These are phyloP conservation scores for Porites lutea DNA, from an alignment of 64 coral and sea anemone species.

Conservation along the genomic window DNA sequence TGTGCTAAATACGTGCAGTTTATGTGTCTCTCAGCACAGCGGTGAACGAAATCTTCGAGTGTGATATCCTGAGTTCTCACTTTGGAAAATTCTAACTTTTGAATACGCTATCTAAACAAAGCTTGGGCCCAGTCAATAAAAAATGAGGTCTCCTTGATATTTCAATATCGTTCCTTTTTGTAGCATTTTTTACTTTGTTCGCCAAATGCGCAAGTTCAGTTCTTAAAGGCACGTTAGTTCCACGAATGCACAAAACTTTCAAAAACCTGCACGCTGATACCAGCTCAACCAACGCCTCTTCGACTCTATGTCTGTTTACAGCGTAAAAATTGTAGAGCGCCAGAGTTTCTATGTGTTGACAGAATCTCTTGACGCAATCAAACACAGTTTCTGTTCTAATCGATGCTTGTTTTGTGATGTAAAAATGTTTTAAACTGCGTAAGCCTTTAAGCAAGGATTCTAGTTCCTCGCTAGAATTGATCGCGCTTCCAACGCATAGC, in stretches of 20 bases:
- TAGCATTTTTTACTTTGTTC: conserved; percentile 42
- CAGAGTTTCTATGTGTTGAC: conserved; percentile 62
- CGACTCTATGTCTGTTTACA: conserved; percentile 60
- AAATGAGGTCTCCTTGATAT: conserved; percentile 71
- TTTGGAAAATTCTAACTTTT: neutral
- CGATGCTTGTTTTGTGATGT: conserved; percentile 81
- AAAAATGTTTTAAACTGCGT: conserved; percentile 71
- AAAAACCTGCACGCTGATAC: conserved; percentile 59
- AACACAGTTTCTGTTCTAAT: conserved; percentile 83
- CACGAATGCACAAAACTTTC: conserved; percentile 76
- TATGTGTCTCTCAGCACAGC: too few species aligned
- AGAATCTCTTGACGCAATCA: conserved; percentile 58
- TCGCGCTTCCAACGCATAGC: conserved; percentile 73
- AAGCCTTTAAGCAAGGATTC: conserved; percentile 53
- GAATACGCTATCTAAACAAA: conserved; percentile 70
- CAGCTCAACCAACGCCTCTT: conserved; percentile 67
- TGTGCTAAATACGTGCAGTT: too few species aligned
- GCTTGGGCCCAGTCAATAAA: conserved; percentile 42
- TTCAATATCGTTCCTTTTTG: conserved; percentile 62
- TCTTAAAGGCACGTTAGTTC: conserved; percentile 86
- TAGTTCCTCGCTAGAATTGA: conserved; percentile 72
- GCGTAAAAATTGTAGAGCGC: conserved; percentile 88
- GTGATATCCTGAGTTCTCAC: neutral
- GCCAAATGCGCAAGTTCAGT: conserved; percentile 69
- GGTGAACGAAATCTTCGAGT: too few species aligned